A percentile compares a stretch with the other conserved stretches of the same genome.
These are phyloP conservation scores for Willisornis vidua DNA, from an alignment of 2,113 vertebrate genomes.

Conservation along the genomic window DNA sequence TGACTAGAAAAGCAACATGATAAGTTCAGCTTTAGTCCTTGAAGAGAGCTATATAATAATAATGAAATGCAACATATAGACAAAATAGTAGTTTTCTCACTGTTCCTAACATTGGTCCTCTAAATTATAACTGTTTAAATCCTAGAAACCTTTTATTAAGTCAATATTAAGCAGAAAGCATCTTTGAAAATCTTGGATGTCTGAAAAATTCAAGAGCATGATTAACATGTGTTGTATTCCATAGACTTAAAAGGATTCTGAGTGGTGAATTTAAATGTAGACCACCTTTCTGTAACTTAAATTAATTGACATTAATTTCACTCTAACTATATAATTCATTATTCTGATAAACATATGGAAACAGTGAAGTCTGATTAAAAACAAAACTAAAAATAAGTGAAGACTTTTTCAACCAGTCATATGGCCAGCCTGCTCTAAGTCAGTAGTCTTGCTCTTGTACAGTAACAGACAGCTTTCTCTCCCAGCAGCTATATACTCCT, in stretches of 20 bases:
- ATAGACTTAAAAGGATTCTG: background rate
- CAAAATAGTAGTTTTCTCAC: background rate
- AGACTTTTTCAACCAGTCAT: background rate
- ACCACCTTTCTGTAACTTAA: background rate
- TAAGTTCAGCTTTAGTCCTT: background rate
- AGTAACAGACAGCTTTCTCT: background rate
- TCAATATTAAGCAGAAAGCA: background rate
- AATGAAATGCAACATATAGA: background rate
- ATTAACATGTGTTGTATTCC: background rate
- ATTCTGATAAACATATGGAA: background rate
- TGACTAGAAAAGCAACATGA: background rate
- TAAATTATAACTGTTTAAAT: background rate
- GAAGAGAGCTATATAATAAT: background rate
- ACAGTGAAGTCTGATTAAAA: background rate
- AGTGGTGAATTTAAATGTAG: background rate
- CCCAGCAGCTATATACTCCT: background rate
- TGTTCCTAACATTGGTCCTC: background rate
- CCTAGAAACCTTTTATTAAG: background rate
- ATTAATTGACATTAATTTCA: background rate
- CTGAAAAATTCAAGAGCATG: background rate
- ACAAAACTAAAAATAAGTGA: background rate
- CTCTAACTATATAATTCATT: background rate
- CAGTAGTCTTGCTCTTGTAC: background rate
- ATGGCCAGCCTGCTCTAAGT: background rate
- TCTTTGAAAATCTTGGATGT: background rate